Evolutionary conservation across 2,888 invertebrate species (phyloP), one percentile per base, ranked within the genome.

Genomic region (Drosophila atroscutellata): DNA sequence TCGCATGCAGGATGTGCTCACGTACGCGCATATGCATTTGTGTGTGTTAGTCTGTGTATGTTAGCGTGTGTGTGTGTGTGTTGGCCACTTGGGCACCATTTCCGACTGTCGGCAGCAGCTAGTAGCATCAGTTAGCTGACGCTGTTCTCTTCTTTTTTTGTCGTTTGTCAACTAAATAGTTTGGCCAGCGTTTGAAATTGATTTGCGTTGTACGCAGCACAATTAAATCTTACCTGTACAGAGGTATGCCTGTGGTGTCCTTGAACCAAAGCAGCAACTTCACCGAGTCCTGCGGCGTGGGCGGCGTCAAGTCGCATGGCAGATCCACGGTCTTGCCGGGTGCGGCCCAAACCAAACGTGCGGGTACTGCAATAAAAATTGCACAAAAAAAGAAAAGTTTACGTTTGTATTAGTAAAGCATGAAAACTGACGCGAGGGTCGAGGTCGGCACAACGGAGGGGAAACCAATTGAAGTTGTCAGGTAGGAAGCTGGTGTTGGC

Each of bases 191-290:
- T 45, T 51, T 49, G 68, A 56, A 88, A 76, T 64, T 78, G 77
- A 78, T 78, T 77, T 80, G 51, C 45, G 45, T 15, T 59, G 64
- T 34, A 37, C 42, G 30, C 54, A 49, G 42, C 54, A 93, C 94
- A n/a, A 37, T 26, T 55, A 37, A 26, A 55, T n/a, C 26, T 94
- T 93, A 97, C 97, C 97, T 97, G 93, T 97, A 98, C 65, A 98
- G 94, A 15, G 98, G 97, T 94, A 97, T 97, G 69, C 97, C 95
- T 58, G 95, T 95, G 56, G 95, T 94, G 91, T 97, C 97, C 92
- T 97, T 97, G 94, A 97, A 98, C 98, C 98, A 98, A 72, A 98
- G 95, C 89, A 97, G 95, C 95, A 98, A 95, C 89, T 95, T 97
- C 52, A 97, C 96, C 63, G 94, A 94, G 83, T 97, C 96, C 58